phyloP scores from a whole-genome alignment of 1,140 invertebrate species.

The Meteorus sp. region DNA sequence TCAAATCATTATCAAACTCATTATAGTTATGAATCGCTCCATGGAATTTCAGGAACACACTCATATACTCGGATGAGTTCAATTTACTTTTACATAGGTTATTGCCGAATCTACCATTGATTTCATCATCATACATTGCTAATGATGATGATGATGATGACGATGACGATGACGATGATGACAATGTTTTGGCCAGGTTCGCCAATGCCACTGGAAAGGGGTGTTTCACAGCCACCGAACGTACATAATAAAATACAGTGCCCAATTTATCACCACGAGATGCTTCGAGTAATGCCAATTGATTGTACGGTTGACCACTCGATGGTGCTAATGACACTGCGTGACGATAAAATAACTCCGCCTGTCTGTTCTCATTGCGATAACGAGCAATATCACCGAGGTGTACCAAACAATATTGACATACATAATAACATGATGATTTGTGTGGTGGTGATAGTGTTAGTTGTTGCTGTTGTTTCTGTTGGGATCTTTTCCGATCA shows the following conservation, averaged over 20 bases:
- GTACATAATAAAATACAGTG: constrained; percentile 82
- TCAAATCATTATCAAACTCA: constrained; percentile 64
- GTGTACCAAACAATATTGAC: constrained; percentile 85
- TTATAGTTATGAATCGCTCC: constrained; percentile 64
- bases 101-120: background rate
- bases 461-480: no score
- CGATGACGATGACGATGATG: no score
- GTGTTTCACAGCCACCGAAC: constrained; percentile 77
- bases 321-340: constrained; percentile 77
- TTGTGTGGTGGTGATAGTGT: constrained; percentile 64
- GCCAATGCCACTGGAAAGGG: constrained; percentile 80
- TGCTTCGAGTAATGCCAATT: constrained; percentile 79
- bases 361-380: constrained; percentile 75
- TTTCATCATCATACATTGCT: constrained; percentile 54
- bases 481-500: constrained; percentile 47
- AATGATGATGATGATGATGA: no score
- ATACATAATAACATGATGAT: constrained; percentile 78
- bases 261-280: constrained; percentile 79
- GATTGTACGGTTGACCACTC: constrained; percentile 88
- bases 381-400: constrained; percentile 85
- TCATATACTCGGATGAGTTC: constrained; percentile 69
- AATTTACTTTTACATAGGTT: constrained; percentile 50
- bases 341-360: constrained; percentile 73
- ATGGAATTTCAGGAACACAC: constrained; percentile 70
- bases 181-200: constrained; percentile 73